Evolutionary conservation across 1,140 invertebrate species (phyloP), one percentile per base, ranked within the genome.

Genomic region (Bombus confusus): DNA sequence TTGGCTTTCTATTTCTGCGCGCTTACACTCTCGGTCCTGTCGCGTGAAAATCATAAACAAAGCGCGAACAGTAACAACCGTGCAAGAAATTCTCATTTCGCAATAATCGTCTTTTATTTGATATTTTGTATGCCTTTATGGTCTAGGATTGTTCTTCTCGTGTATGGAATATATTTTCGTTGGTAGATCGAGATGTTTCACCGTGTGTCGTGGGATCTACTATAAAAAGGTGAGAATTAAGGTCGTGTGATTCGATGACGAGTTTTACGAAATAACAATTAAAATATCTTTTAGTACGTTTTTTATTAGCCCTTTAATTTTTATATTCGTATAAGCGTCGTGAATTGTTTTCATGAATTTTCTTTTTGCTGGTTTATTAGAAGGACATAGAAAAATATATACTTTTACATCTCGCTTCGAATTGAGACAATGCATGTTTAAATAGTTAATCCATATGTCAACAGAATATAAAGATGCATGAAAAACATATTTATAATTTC

Each of bases 1-100:
- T 52, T 52, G 47, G 18, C 47, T 52, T 52, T 52, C 18, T 43
- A 15, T 52, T 80, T 74, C 66, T 57, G 2, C 52, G 64, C 75
- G 52, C 64, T 28, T 66, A 69, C 15, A 57, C 57, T 31, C 39
- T 71, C 85, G 62, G 62, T 68, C 41, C 59, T 80, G 89, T 79
- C 83, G 86, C 88, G 82, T 83, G 88, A 88, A 83, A 90, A 90
- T 82, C 78, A 66, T 75, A 88, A 90, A 91, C 86, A 80, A 87
- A 86, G 78, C 66, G 79, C 59, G 62, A 52, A 69, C 59, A n/a
- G 52, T 15, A 47, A 47, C 18, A 47, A 47, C 15, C 15, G n/a
- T 8, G 52, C 34, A 34, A n/a, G 41, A 28, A 47, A 64, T 64
- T 80, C 77, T 73, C 77, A 64, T 85, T 85, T 85, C 41, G 25